Evolutionary conservation across 2,888 invertebrate genomes (phyloP).

Genomic region (Eristalinus sepulchralis): DNA sequence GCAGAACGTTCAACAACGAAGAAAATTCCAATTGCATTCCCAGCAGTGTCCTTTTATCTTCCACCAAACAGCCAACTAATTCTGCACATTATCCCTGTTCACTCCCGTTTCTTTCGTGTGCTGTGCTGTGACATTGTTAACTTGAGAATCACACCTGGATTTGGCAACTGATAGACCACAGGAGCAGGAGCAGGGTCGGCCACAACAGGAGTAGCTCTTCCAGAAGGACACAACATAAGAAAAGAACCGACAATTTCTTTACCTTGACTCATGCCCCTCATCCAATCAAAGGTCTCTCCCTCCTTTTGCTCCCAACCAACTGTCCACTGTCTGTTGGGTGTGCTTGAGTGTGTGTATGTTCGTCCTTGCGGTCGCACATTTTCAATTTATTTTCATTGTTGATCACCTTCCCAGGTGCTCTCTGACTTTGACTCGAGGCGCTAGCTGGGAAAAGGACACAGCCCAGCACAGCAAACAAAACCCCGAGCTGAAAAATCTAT

Average conservation of each 20-base stretch:
- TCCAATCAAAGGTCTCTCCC: slow-evolving; percentile 43
- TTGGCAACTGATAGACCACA: slow-evolving; percentile 57
- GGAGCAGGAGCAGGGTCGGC: slow-evolving; percentile 7
- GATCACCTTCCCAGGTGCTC: slow-evolving; percentile 64
- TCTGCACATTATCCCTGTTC: slow-evolving; percentile 66
- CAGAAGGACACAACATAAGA: slow-evolving; percentile 12
- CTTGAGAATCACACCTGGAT: slow-evolving; percentile 66
- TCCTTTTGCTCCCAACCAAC: not conserved
- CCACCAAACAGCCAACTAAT: slow-evolving; percentile 57
- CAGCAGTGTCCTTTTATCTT: slow-evolving; percentile 36
- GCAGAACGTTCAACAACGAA: slow-evolving; percentile 11
- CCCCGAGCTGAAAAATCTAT: slow-evolving; percentile 24
- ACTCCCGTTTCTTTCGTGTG: slow-evolving; percentile 37
- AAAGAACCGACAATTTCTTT: slow-evolving; percentile 17
- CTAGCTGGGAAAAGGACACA: not conserved
- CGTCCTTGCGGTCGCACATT: slow-evolving; percentile 65
- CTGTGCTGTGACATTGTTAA: slow-evolving; percentile 50
- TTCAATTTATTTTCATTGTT: slow-evolving; percentile 69
- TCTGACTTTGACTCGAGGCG: slow-evolving; percentile 51
- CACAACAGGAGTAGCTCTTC: slow-evolving; percentile 51
- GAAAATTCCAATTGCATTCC: slow-evolving; percentile 62
- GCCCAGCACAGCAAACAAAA: not conserved
- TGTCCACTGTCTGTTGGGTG: not conserved
- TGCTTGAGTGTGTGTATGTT: slow-evolving; percentile 9
- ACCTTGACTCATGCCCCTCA: slow-evolving; percentile 28